Evolutionary conservation across 1,140 invertebrate genomes (phyloP).

Genomic region (Schmidtea mediterranea): DNA sequence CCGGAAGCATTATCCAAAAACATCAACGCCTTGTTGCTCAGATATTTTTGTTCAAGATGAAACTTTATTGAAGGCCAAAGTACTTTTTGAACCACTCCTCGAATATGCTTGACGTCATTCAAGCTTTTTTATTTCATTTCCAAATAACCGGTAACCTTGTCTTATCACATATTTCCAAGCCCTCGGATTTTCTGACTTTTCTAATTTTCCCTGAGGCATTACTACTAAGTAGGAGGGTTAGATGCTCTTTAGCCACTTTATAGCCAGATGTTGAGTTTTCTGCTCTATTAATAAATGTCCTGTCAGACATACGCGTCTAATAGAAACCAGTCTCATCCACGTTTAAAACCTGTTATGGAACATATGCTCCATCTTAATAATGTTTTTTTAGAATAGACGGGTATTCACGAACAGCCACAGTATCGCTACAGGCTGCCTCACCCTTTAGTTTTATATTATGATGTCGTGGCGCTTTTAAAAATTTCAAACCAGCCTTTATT

Average conservation of each 20-base stretch:
- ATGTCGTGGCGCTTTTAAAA: conserved; percentile 5
- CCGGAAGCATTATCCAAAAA: too few relatives aligned
- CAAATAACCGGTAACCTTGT: conserved; percentile 9
- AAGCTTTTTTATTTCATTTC: conserved; percentile 8
- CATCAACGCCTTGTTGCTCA: too few relatives aligned
- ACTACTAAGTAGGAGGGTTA: conserved; percentile 10
- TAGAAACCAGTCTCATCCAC: conserved; percentile 12
- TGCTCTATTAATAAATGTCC: conserved; percentile 10
- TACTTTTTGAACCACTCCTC: conserved; percentile 8
- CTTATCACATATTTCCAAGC: neutral
- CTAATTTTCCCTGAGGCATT: conserved; percentile 8
- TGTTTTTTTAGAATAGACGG: too few relatives aligned
- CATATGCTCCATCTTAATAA: too few relatives aligned
- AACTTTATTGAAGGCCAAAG: too few relatives aligned
- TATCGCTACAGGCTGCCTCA: conserved; percentile 8
- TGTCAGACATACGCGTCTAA: conserved; percentile 11
- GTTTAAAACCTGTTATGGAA: conserved; percentile 10
- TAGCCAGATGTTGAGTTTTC: conserved; percentile 9
- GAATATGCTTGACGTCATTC: conserved; percentile 8
- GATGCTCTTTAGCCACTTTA: conserved; percentile 11
- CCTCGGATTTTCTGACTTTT: too few relatives aligned
- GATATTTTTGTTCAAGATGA: too few relatives aligned
- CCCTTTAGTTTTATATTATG: conserved; percentile 8
- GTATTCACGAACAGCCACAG: conserved; percentile 5
- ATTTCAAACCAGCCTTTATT: conserved; percentile 8